phyloP scores from a whole-genome alignment of 2,888 invertebrate species.

The Tetheella fluctuosa region DNA sequence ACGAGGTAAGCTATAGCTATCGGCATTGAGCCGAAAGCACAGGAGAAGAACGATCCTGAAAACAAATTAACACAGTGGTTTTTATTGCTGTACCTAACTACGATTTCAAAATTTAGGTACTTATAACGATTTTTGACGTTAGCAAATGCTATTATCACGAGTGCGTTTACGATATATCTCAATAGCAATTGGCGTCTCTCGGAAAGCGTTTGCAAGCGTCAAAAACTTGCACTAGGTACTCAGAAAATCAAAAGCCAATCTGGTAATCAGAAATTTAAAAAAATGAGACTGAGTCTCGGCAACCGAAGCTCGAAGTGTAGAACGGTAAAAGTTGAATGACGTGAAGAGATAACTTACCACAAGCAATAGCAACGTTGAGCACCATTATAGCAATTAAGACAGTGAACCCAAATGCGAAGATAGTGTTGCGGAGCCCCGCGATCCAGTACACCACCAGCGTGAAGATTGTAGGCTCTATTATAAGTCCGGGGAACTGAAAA shows the following conservation, averaged over 20 bases:
- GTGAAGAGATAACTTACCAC: too few species aligned
- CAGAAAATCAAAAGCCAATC: too few species aligned
- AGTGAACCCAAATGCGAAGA: slow-evolving; percentile 88
- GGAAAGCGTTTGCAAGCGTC: too few species aligned
- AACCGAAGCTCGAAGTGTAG: too few species aligned
- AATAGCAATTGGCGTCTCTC: too few species aligned
- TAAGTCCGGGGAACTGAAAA: slow-evolving; percentile 92
- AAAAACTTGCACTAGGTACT: too few species aligned
- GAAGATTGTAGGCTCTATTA: slow-evolving; percentile 93
- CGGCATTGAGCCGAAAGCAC: slow-evolving; percentile 91
- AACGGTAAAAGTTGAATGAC: not conserved
- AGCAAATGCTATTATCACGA: too few species aligned
- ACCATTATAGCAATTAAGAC: slow-evolving; percentile 89
- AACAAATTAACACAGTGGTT: slow-evolving; percentile 11
- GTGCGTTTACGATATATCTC: too few species aligned
- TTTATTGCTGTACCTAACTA: too few species aligned
- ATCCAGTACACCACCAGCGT: slow-evolving; percentile 93
- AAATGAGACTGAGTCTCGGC: too few species aligned
- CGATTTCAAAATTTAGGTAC: too few species aligned
- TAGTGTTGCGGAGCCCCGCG: slow-evolving; percentile 88
- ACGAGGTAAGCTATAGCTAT: slow-evolving; percentile 92
- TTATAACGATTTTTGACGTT: too few species aligned
- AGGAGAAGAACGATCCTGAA: slow-evolving; percentile 92
- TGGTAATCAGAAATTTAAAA: not conserved
- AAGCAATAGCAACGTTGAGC: slow-evolving; percentile 94